Evolutionary conservation across 1,140 invertebrate genomes (phyloP), one percentile per base, ranked within the genome.

Genomic region (Aphelinus atriplicis): DNA sequence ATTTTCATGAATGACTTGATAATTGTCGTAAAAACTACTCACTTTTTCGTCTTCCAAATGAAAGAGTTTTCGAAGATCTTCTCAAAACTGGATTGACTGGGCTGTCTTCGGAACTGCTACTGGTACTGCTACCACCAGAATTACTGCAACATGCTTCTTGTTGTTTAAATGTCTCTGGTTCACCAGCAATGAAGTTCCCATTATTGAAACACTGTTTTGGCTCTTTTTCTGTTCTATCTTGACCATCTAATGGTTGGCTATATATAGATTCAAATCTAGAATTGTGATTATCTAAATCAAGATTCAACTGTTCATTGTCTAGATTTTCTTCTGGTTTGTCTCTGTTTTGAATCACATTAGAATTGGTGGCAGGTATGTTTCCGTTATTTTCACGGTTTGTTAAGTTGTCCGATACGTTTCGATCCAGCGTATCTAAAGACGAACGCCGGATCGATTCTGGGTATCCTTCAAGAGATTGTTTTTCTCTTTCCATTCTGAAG

Each of bases 241-340:
- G 84, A 53, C 77, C 61, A 61, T 88, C 87, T 43, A 86, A 76
- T 10, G 83, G 83, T 66, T 88, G 87, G 79, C 86, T 88, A 71
- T 88, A 88, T 71, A 88, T 84, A 3, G 84, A 84, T 77, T 88
- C 86, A 70, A 88, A 88, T 85, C 85, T 83, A 51, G 87, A 83
- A 77, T 88, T 88, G 67, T 88, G 87, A 79, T 88, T 88, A 78
- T 88, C 86, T 58, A 88, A 65, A 65, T 85, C 78, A 70, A 84
- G 80, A 78, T 85, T 84, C 53, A 76, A 67, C 55, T 78, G 80
- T 72, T 85, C 84, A 73, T 86, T 86, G 69, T 86, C 82, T 71
- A 85, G 75, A 82, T 81, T 84, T 42, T 81, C 80, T 62, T 85
- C 83, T 7, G 77, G 26, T 64, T 87, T 86, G 62, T 84, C 81